These are phyloP conservation scores for Lycocerus yunnanus DNA, from an alignment of 2,888 invertebrate genomes.

Conservation along the genomic window DNA sequence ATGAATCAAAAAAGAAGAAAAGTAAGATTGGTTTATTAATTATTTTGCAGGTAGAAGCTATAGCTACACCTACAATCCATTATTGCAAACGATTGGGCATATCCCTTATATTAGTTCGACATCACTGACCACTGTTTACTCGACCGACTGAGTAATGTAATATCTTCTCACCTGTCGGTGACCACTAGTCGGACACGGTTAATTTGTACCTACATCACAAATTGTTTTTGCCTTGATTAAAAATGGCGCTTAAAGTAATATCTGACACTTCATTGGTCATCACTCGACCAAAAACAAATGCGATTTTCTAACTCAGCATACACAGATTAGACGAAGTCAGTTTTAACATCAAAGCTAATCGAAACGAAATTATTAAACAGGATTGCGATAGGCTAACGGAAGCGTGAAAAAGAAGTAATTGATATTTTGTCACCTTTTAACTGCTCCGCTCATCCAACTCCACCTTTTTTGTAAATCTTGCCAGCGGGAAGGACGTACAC, in stretches of 20 bases:
- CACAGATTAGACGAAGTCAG: background rate
- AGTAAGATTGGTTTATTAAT: background rate
- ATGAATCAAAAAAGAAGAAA: background rate
- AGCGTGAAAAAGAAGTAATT: slow-evolving; percentile 17
- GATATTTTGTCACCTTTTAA: slow-evolving; percentile 20
- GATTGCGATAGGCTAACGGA: slow-evolving; percentile 1
- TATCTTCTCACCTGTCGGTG: slow-evolving; percentile 45
- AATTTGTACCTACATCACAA: slow-evolving; percentile 44
- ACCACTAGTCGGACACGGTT: slow-evolving; percentile 44
- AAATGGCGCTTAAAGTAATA: slow-evolving; percentile 44
- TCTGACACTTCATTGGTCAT: slow-evolving; percentile 44
- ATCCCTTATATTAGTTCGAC: slow-evolving; percentile 41
- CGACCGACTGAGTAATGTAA: slow-evolving; percentile 41
- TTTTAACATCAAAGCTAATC: background rate
- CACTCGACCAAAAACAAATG: slow-evolving; percentile 42
- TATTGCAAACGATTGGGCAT: slow-evolving; percentile 16
- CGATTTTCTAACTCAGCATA: slow-evolving; percentile 9
- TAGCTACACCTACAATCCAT: slow-evolving; percentile 13
- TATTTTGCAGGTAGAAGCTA: background rate
- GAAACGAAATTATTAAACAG: background rate
- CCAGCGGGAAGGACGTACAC: background rate
- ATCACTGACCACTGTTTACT: slow-evolving; percentile 41
- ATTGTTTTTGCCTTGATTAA: slow-evolving; percentile 44
- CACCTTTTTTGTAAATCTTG: background rate
- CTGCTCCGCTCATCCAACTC: background rate